Conservation (phyloP, 2,113 vertebrate genomes). For the Megalops atlanticus region DNA sequence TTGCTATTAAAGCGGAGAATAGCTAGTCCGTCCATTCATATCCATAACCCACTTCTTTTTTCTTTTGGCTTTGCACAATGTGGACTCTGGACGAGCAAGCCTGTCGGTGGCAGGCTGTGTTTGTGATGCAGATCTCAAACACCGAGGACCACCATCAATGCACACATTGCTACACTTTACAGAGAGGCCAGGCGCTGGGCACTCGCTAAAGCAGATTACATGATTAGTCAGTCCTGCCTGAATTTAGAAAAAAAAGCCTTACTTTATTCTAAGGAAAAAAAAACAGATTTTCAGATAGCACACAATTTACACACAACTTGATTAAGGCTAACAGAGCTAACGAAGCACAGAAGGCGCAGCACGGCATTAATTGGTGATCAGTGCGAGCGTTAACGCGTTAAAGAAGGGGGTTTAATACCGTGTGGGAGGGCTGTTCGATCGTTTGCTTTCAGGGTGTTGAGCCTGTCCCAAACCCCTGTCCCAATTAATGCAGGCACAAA, state of each 20-base stretch:
- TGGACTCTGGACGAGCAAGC: slow-evolving; percentile 21
- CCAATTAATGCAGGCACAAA: slow-evolving; percentile 60
- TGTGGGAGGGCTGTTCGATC: slow-evolving; percentile 41
- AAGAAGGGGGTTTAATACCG: slow-evolving; percentile 47
- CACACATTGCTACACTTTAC: background rate
- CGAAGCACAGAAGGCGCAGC: slow-evolving; percentile 37
- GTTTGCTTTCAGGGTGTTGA: slow-evolving; percentile 49
- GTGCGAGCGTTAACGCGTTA: slow-evolving; percentile 37
- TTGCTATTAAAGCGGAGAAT: slow-evolving; percentile 58
- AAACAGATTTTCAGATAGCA: background rate
- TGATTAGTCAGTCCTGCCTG: background rate
- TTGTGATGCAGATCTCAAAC: slow-evolving; percentile 50
- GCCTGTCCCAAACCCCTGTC: slow-evolving; percentile 41
- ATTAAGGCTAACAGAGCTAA: slow-evolving; percentile 10
- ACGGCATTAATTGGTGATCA: slow-evolving; percentile 68
- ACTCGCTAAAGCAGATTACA: background rate
- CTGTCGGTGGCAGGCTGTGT: slow-evolving; percentile 5
- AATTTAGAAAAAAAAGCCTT: background rate
- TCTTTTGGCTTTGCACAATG: slow-evolving; percentile 37
- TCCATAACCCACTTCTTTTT: slow-evolving; percentile 35
- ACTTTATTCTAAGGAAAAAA: background rate
- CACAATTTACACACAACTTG: no score
- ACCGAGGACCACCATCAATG: slow-evolving; percentile 57
- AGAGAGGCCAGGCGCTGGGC: slow-evolving; percentile 16
- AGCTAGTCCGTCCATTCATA: slow-evolving; percentile 48